Conservation (phyloP, 2,113 vertebrate species). For the Dunckerocampus dactyliophorus region DNA sequence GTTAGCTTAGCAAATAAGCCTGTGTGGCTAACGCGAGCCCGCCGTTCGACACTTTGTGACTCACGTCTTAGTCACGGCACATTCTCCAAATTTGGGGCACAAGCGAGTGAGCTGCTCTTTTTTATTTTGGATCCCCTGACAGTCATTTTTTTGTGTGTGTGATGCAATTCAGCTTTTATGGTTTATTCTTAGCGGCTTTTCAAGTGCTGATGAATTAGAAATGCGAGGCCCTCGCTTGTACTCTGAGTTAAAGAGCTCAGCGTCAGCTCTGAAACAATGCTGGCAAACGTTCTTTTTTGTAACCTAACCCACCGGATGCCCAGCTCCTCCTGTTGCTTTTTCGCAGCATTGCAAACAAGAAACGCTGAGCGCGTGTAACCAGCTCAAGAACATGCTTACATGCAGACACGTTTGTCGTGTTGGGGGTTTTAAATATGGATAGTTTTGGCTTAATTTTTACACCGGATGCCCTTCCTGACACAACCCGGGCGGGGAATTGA, state of each 20-base stretch:
- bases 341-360: too few species aligned
- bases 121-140: not conserved
- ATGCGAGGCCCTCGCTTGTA: not conserved
- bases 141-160: not conserved
- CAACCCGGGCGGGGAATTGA: too few species aligned
- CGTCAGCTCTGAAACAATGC: not conserved
- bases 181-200: constrained; percentile 6
- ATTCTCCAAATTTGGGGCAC: not conserved
- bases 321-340: not conserved
- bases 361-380: too few species aligned
- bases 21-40: not conserved
- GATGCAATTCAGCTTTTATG: constrained; percentile 3
- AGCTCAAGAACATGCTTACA: too few species aligned
- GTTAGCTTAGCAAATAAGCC: too few species aligned
- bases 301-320: not conserved
- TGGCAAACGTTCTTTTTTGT: not conserved
- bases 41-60: not conserved
- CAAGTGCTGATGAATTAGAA: constrained; percentile 6
- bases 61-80: constrained; percentile 12
- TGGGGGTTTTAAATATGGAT: too few species aligned
- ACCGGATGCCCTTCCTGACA: too few species aligned
- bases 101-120: not conserved
- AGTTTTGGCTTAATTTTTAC: too few species aligned
- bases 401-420: too few species aligned
- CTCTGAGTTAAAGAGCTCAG: too few species aligned